Conservation (phyloP, 2,113 vertebrate species). For the Hypocryptadius cinnamomeus region DNA sequence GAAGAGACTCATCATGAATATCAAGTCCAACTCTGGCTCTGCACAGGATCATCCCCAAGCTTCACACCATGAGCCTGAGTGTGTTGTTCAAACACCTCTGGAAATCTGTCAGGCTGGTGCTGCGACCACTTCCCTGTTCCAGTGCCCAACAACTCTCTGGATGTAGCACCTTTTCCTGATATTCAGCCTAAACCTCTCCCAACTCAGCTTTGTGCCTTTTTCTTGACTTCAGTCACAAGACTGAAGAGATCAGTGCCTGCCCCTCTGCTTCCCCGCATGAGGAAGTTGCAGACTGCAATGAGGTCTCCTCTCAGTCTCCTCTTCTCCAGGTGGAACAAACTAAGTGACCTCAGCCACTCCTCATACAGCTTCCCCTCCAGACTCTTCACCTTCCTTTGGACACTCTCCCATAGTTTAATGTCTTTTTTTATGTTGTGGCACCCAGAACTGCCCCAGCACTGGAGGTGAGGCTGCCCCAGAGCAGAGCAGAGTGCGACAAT, state of each 20-base stretch:
- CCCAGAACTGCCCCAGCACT: neutral
- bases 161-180: neutral
- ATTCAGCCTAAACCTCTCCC: neutral
- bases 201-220: neutral
- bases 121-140: neutral
- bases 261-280: neutral
- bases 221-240: neutral
- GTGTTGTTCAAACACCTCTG: rapidly evolving
- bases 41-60: neutral
- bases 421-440: rapidly evolving
- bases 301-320: neutral
- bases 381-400: neutral
- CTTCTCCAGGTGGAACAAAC: neutral
- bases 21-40: neutral
- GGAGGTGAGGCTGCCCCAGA: rapidly evolving
- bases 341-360: neutral
- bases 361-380: rapidly evolving
- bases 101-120: neutral
- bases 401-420: rapidly evolving
- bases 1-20: neutral
- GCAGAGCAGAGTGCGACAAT: neutral
- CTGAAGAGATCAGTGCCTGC: neutral
- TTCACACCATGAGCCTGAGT: neutral
- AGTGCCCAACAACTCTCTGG: rapidly evolving
- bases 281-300: neutral